phyloP scores from a whole-genome alignment of 2,113 vertebrate genomes.

The Protomyctophum bolini region DNA sequence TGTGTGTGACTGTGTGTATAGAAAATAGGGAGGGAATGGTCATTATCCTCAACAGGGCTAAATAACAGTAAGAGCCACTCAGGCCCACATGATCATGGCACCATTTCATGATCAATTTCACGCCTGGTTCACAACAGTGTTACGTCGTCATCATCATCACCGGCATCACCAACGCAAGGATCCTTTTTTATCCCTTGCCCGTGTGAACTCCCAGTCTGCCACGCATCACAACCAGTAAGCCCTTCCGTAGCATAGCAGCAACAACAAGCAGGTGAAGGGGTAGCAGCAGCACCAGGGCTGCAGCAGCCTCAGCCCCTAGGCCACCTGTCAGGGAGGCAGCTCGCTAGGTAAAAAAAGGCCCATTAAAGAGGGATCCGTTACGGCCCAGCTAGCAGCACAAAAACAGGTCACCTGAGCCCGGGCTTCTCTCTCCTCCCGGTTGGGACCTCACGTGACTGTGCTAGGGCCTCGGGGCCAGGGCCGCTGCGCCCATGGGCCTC shows the following conservation, averaged over 20 bases:
- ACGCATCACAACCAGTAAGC: constrained; percentile 12
- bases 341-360: constrained; percentile 51
- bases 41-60: constrained; percentile 10
- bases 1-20: constrained; percentile 3
- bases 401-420: constrained; percentile 75
- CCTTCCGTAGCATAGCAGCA: constrained; percentile 18
- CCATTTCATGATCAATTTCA: constrained; percentile 60
- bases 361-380: constrained; percentile 63
- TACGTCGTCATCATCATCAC: constrained; percentile 50
- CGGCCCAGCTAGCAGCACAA: constrained; percentile 63
- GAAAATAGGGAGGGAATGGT: constrained; percentile 18
- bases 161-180: constrained; percentile 18
- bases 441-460: constrained; percentile 61
- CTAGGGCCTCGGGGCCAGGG: constrained; percentile 35
- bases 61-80: constrained; percentile 48
- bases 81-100: constrained; percentile 40
- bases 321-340: constrained; percentile 67
- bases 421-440: constrained; percentile 57
- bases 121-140: constrained; percentile 41
- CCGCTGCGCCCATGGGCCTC: constrained; percentile 56
- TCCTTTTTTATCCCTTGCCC: constrained; percentile 10
- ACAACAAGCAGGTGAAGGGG: constrained; percentile 18
- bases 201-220: constrained; percentile 6
- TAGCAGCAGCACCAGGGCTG: constrained; percentile 3
- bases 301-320: constrained; percentile 37